A percentile compares a stretch with the other conserved stretches of the same genome.
phyloP scores from a whole-genome alignment of 1,140 invertebrate species.

The Drosophila serrata region DNA sequence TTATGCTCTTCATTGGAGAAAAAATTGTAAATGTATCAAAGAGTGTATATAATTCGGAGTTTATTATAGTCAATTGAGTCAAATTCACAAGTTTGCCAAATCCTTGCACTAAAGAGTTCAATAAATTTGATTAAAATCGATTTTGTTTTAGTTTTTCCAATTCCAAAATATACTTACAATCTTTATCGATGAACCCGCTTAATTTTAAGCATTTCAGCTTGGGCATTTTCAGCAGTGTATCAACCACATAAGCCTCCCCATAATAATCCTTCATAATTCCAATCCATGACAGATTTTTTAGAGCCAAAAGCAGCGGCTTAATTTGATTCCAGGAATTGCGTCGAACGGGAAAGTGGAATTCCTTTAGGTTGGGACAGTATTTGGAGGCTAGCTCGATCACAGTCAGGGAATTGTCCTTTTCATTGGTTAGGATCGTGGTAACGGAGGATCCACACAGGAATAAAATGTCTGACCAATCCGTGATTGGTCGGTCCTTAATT shows the following conservation, averaged over 20 bases:
- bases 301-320: not conserved
- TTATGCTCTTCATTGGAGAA: constrained; percentile 1
- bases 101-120: not conserved
- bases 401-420: not conserved
- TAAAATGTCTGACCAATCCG: constrained; percentile 2
- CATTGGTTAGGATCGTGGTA: not conserved
- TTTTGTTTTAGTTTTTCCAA: not conserved
- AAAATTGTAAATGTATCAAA: constrained; percentile 2
- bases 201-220: not conserved
- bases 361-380: constrained; percentile 14
- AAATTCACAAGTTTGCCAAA: not conserved
- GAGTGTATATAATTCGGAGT: too few relatives aligned
- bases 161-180: constrained; percentile 3
- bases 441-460: constrained; percentile 6
- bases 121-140: not conserved
- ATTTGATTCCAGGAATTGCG: not conserved
- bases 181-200: not conserved
- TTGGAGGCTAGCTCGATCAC: not conserved
- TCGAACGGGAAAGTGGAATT: not conserved
- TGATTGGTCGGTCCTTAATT: not conserved
- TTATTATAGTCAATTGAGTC: not conserved
- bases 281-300: not conserved
- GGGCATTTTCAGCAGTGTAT: constrained; percentile 1
- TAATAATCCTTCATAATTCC: not conserved
- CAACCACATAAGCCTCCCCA: not conserved